Base-by-base conservation (phyloP, 2,888 invertebrate genomes). In the Podabrus alpinus region DNA sequence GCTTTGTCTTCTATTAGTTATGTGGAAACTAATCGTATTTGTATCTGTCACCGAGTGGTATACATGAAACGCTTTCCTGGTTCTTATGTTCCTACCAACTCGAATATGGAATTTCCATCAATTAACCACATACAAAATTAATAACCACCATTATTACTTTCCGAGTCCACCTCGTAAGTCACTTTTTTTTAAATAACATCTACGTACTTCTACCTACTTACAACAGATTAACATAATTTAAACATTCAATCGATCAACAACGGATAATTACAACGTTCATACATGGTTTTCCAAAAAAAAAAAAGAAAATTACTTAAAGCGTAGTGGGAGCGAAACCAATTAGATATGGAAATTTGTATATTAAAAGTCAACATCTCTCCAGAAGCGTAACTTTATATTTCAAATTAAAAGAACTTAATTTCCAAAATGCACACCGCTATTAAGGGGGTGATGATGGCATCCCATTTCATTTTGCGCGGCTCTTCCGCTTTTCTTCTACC, bases 21-120 rank as follows among this genome's bases (percentile, higher is more conserved):
- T 75, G 77, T 74, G 77, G 78, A 78, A 80, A 83, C 79, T 81
- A 80, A 82, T 81, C 78, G 79, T 76, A 77, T 79, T 78, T 77
- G 77, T 79, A 78, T 77, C 75, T 80, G 79, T 81, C 81, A 69
- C 67, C 13, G 17, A n/a, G 62, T 62, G 13, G 62, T 19, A 17
- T 62, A 62, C 62, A 62, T n/a, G 62, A 62, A 19, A 62, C 17
- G 62, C 62, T 62, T 62, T 19, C 11, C 17, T 62, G 62, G 1
- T 62, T 62, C 62, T 62, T 62, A 62, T 62, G 62, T 62, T 62
- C 16, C 17, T 13, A 19, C 62, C 62, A 15, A 62, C 16, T 19
- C 62, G 16, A 19, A 19, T 62, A 17, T 16, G 62, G 17, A 13
- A 13, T 62, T 62, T 60, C 19, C 62, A 19, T 17, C 62, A 62